A percentile compares a stretch with the other conserved stretches of the same genome.
Conservation (phyloP, 2,888 invertebrate genomes). For the Leptura quadrifasciata region DNA sequence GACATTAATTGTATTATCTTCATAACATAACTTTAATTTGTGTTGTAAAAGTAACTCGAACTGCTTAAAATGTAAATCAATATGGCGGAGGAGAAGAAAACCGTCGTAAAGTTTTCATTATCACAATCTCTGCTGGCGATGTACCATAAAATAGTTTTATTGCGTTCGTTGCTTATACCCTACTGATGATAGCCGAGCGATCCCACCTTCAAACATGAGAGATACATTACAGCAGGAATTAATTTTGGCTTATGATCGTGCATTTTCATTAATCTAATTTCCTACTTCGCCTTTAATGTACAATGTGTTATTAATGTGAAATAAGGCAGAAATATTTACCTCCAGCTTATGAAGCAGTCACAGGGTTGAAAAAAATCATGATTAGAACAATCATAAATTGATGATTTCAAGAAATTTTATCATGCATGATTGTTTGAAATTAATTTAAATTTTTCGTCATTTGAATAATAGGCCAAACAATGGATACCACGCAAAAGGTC, state of each 20-base stretch:
- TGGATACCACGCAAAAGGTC: no score
- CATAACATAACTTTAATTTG: constrained; percentile 23
- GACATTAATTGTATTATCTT: constrained; percentile 24
- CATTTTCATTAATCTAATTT: constrained; percentile 15
- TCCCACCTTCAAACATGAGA: neutral
- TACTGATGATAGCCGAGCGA: constrained; percentile 19
- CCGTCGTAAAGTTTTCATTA: constrained; percentile 50
- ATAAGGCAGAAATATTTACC: neutral
- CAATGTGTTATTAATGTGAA: neutral
- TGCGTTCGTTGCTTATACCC: constrained; percentile 12
- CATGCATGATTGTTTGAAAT: no score
- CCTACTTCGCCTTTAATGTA: neutral
- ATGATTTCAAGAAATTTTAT: no score
- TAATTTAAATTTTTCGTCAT: no score
- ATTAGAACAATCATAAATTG: neutral
- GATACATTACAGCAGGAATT: constrained; percentile 12
- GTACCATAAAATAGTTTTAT: constrained; percentile 49
- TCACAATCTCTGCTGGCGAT: constrained; percentile 50
- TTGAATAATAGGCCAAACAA: no score
- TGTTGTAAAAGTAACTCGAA: constrained; percentile 18
- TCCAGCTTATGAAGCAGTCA: neutral
- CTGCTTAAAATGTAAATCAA: constrained; percentile 40
- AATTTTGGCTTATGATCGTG: constrained; percentile 7
- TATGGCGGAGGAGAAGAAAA: constrained; percentile 42
- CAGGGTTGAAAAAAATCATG: neutral